Conservation (phyloP, 2,888 invertebrate species). For the Sarcophaga caerulescens region DNA sequence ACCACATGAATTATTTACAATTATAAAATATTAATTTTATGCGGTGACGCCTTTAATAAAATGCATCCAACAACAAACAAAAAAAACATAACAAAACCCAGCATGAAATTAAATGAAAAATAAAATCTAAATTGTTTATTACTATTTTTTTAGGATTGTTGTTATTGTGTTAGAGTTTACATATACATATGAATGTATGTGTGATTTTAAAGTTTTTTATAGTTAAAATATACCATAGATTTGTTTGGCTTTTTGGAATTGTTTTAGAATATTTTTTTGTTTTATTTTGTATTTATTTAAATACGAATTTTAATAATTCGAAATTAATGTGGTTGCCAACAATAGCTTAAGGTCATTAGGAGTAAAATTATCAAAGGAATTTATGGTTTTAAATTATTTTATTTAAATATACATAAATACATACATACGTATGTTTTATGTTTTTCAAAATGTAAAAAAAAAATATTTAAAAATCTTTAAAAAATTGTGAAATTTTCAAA, state of each 20-base stretch:
- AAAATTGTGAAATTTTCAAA: too few species aligned
- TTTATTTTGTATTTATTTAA: not conserved
- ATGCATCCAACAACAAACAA: constrained; percentile 14
- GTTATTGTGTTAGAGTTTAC: not conserved
- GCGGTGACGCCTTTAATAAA: constrained; percentile 49
- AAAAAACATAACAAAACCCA: not conserved
- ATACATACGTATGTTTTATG: too few species aligned
- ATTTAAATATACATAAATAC: too few species aligned
- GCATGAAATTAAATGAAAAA: constrained; percentile 24
- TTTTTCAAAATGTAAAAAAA: too few species aligned
- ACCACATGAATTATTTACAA: constrained; percentile 60
- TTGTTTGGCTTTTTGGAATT: constrained; percentile 41
- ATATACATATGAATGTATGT: not conserved
- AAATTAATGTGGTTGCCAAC: constrained; percentile 39
- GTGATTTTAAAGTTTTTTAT: too few species aligned
- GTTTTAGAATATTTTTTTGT: not conserved
- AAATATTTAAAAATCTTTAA: too few species aligned
- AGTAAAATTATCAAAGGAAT: not conserved
- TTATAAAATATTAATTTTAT: constrained; percentile 60
- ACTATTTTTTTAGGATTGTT: too few species aligned
- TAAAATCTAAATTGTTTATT: too few species aligned
- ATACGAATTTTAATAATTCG: constrained; percentile 49
- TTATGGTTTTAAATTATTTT: too few species aligned
- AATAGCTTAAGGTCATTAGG: not conserved
- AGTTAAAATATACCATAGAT: constrained; percentile 8